Evolutionary conservation across 2,113 vertebrate species (phyloP).

Genomic region (Alethe castanea): DNA sequence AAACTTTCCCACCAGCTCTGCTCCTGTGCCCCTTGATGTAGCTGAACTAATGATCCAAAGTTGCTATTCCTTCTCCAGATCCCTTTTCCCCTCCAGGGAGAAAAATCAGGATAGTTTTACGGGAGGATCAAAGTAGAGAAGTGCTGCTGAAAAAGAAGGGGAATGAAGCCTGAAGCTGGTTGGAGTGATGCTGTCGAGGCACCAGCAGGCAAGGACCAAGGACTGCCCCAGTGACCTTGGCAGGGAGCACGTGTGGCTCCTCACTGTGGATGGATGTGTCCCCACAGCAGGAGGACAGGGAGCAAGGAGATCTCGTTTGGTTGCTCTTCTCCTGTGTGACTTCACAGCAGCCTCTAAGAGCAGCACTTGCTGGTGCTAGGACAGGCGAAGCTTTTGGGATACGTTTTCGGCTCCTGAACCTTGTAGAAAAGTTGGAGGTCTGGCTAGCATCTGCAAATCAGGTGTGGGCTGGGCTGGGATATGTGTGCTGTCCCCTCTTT

Average conservation of each 20-base stretch:
- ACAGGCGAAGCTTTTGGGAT: neutral
- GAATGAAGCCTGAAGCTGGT: neutral
- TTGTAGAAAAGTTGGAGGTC: neutral
- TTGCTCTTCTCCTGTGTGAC: neutral
- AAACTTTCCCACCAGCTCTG: neutral
- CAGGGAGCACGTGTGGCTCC: accelerated
- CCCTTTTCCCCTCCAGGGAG: neutral
- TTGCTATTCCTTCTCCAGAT: neutral
- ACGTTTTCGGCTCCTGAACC: neutral
- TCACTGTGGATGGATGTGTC: accelerated
- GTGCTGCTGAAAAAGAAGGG: neutral
- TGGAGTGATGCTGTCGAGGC: neutral
- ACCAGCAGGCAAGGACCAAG: neutral
- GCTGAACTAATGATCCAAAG: neutral
- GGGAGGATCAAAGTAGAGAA: neutral
- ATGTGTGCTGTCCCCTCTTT: accelerated
- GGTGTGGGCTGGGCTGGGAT: neutral
- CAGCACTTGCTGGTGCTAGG: neutral
- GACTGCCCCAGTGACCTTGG: neutral
- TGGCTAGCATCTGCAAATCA: neutral
- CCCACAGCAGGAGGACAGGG: neutral
- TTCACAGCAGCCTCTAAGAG: neutral
- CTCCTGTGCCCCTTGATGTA: neutral
- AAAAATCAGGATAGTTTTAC: neutral
- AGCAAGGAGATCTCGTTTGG: neutral